Percentiles rank a stretch among this genome's conserved stretches.
Evolutionary conservation across 2,797 vertebrate species (phyloP).

Genomic region (Acomys russatus): DNA sequence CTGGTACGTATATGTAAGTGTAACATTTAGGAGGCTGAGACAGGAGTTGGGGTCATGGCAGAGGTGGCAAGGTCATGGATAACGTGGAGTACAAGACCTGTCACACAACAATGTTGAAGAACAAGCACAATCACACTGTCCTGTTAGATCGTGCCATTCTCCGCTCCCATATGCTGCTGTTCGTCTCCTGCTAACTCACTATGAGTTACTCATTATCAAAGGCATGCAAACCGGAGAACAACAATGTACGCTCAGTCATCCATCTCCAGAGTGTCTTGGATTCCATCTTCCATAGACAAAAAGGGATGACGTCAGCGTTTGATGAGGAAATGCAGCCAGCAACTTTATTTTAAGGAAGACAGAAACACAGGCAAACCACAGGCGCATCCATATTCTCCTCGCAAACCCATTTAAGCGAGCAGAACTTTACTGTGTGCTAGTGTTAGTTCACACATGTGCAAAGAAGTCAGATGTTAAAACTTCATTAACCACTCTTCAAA

Average conservation of each 20-base stretch:
- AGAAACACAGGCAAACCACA: slow-evolving; percentile 44
- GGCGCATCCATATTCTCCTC: background rate
- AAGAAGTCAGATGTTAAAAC: background rate
- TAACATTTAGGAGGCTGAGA: background rate
- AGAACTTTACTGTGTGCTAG: background rate
- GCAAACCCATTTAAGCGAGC: slow-evolving; percentile 10
- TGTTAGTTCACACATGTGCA: background rate
- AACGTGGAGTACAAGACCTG: background rate
- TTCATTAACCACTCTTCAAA: slow-evolving; percentile 49
- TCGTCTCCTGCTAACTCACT: background rate
- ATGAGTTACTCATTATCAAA: background rate
- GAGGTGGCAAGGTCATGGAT: background rate
- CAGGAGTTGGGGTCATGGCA: background rate
- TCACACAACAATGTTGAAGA: background rate
- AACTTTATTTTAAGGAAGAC: slow-evolving; percentile 15
- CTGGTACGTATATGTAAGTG: no score
- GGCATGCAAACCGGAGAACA: background rate
- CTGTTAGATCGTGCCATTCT: background rate
- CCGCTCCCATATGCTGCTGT: background rate
- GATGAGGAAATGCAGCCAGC: background rate
- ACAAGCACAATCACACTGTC: background rate
- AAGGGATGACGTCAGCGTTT: background rate
- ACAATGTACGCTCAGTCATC: background rate
- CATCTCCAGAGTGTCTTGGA: background rate
- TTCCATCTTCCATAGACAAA: background rate